Percentiles rank a stretch among this genome's conserved stretches.
Conservation (phyloP, 2,888 invertebrate species). For the Metalampra italica region DNA sequence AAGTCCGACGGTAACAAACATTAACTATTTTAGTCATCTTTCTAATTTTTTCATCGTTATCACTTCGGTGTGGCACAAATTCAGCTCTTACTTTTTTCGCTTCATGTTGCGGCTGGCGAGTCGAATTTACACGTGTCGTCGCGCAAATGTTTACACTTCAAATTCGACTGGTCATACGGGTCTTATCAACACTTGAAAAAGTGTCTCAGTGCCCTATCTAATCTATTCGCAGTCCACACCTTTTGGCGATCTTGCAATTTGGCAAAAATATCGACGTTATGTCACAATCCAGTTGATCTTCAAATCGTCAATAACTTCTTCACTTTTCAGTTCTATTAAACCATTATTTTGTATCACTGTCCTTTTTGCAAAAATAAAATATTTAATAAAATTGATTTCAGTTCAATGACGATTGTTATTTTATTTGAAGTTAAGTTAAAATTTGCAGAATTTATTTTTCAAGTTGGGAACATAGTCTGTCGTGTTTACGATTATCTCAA, state of each 20-base stretch:
- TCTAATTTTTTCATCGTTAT: slow-evolving; percentile 46
- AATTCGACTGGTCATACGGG: slow-evolving; percentile 59
- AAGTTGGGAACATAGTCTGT: slow-evolving; percentile 36
- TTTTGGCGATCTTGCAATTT: slow-evolving; percentile 64
- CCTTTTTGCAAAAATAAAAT: slow-evolving; percentile 14
- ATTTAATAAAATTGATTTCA: slow-evolving; percentile 15
- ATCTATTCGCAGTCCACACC: slow-evolving; percentile 64
- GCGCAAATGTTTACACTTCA: slow-evolving; percentile 49
- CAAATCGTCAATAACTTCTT: slow-evolving; percentile 46
- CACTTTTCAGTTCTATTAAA: slow-evolving; percentile 56
- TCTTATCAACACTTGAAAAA: slow-evolving; percentile 71
- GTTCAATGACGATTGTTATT: slow-evolving; percentile 21
- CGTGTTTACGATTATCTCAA: slow-evolving; percentile 56
- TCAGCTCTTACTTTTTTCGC: slow-evolving; percentile 64
- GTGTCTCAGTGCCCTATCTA: slow-evolving; percentile 67
- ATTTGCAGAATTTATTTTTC: slow-evolving; percentile 22
- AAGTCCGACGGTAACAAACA: slow-evolving; percentile 61
- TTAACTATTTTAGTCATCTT: slow-evolving; percentile 55
- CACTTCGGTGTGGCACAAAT: slow-evolving; percentile 23
- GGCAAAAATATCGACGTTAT: slow-evolving; percentile 36
- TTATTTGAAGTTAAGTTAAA: slow-evolving; percentile 11
- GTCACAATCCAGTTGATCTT: slow-evolving; percentile 48
- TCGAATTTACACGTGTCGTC: slow-evolving; percentile 37
- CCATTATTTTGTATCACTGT: slow-evolving; percentile 44
- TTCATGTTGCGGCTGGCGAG: slow-evolving; percentile 56